Evolutionary conservation across 2,797 vertebrate genomes (phyloP), one percentile per base, ranked within the genome.

Genomic region (Lutra lutra): DNA sequence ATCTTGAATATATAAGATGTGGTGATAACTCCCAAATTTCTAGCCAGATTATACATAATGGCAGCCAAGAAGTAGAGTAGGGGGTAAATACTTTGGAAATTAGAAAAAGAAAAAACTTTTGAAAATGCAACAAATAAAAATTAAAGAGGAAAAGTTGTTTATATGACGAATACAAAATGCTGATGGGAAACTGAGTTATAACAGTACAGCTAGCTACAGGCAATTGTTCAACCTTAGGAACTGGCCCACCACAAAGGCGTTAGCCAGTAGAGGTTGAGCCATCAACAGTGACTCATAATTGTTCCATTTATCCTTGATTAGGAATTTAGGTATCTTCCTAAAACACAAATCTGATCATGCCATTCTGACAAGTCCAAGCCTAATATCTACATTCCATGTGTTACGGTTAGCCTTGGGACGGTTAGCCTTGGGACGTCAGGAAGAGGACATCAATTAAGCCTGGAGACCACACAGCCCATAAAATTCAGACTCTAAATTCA

Each of bases 111-210:
- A 54, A 51, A 54, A 54, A 54, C 51, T 18, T 54, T 64, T 91
- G 84, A 70, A 29, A 94, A 89, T 78, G 3, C 27, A 86, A 91
- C 56, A 92, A 87, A 86, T 15, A 75, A 89, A 92, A 95, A 66
- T 73, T 91, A 94, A 38, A 83, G 14, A 7, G 75, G 29, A 89
- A 84, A 85, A 32, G 51, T 11, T 94, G n/a, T 48, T 80, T 86
- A 54, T 46, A 85, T 27, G 56, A 95, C 23, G 23, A 91, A 35
- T 66, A 96, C 13, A 18, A 91, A 54, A 11, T 78, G 25, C 27
- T 89, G 17, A 72, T 38, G 18, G 43, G 7, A 94, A 92, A 90
- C 1, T 51, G 77, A 94, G 51, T 27, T 80, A 20, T 27, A 60
- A 27, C 25, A 93, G 8, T 15, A 6, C 3, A 82, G 38, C 48